phyloP scores from a whole-genome alignment of 2,113 vertebrate species.

The Muntiacus reevesi region DNA sequence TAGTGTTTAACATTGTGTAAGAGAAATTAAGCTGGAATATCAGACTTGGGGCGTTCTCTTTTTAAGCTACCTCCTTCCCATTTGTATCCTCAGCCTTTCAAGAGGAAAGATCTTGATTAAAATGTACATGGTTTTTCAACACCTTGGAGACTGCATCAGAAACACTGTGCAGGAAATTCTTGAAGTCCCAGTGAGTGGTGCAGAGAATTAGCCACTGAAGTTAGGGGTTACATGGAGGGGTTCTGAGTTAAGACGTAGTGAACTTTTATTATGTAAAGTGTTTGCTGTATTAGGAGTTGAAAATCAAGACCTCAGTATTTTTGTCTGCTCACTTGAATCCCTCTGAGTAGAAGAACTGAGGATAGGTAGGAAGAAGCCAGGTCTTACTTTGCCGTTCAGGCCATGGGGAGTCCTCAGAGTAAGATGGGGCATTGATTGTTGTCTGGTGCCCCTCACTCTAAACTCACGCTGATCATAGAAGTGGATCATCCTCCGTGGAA shows the following conservation, averaged over 20 bases:
- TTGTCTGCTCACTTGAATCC: neutral
- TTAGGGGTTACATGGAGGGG: neutral
- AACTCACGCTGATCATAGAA: neutral
- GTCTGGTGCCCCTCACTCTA: neutral
- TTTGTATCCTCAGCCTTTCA: neutral
- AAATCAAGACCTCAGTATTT: neutral
- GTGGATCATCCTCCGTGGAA: neutral
- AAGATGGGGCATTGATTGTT: neutral
- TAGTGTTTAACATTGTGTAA: neutral
- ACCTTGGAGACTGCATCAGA: neutral
- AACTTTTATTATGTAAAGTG: neutral
- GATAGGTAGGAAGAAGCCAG: neutral
- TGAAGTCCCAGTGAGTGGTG: neutral
- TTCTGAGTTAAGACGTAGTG: neutral
- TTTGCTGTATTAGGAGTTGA: neutral
- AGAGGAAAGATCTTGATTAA: neutral
- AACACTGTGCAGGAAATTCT: neutral
- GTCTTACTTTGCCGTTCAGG: neutral
- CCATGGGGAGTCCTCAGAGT: neutral
- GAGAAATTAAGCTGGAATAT: constrained; percentile 3
- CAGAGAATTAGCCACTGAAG: no score
- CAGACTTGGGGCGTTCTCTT: neutral
- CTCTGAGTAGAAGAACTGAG: neutral
- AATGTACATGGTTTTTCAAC: neutral
- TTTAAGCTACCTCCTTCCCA: neutral